phyloP scores from a whole-genome alignment of 2,113 vertebrate species.

The Fukomys damarensis region DNA sequence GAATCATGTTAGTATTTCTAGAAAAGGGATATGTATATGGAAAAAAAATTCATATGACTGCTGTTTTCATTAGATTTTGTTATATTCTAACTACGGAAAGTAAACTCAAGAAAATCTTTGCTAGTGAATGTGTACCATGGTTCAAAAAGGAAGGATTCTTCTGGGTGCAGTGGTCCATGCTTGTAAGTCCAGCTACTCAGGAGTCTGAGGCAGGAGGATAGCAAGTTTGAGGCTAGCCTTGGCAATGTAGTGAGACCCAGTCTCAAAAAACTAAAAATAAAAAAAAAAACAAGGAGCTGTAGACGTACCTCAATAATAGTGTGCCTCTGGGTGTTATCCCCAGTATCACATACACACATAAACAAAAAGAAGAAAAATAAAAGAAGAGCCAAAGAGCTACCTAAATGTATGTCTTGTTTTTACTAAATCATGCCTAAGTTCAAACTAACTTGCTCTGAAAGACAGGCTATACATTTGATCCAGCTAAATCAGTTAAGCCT shows the following conservation, averaged over 20 bases:
- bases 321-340: not conserved
- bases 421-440: not conserved
- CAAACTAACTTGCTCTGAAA: not conserved
- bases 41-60: not conserved
- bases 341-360: not conserved
- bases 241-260: not conserved
- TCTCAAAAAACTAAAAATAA: not conserved
- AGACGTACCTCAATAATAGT: not conserved
- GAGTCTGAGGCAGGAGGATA: not conserved
- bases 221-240: not conserved
- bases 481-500: not conserved
- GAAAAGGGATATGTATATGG: not conserved
- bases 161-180: not conserved
- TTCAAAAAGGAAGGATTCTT: not conserved
- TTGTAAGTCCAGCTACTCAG: not conserved
- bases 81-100: not conserved
- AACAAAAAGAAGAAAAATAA: not conserved
- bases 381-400: not conserved
- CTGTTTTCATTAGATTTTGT: not conserved
- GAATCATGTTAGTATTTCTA: not conserved
- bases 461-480: not conserved
- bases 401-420: not conserved
- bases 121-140: not conserved
- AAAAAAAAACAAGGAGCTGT: not conserved
- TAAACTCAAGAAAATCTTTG: not conserved